Conservation (phyloP, 2,113 vertebrate genomes). For the Rhagologus leucostigma region DNA sequence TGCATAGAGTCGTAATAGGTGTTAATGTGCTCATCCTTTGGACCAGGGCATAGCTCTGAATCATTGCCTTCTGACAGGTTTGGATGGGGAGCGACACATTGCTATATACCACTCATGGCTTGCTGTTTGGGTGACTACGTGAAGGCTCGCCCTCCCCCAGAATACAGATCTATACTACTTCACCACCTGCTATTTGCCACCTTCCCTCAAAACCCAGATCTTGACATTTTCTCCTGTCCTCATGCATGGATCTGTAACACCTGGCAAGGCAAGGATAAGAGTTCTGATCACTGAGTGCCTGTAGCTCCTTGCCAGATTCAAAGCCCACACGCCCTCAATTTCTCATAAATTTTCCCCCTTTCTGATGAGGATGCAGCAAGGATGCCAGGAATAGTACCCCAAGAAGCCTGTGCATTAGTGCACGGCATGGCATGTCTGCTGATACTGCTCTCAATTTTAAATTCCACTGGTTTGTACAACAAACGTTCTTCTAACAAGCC, state of each 20-base stretch:
- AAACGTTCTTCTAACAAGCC: conserved; percentile 31
- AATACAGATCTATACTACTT: neutral
- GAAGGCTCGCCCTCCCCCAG: neutral
- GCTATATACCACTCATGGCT: neutral
- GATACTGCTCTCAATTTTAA: neutral
- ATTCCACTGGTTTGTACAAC: conserved; percentile 56
- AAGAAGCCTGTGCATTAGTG: neutral
- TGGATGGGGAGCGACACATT: neutral
- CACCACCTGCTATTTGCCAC: neutral
- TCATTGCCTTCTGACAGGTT: neutral
- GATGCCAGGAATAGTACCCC: neutral
- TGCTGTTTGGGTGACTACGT: neutral
- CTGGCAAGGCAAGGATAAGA: neutral
- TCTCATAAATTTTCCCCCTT: neutral
- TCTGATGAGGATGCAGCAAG: neutral
- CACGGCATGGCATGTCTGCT: neutral
- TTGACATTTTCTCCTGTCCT: neutral
- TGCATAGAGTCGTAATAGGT: neutral
- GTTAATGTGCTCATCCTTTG: neutral
- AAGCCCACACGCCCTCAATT: neutral
- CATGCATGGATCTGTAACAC: neutral
- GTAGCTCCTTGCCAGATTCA: neutral
- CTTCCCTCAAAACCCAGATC: neutral
- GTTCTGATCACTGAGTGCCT: neutral
- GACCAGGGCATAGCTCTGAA: neutral